Conservation (phyloP, 2,888 invertebrate species). For the Pseudococcus jackbeardsleyi region DNA sequence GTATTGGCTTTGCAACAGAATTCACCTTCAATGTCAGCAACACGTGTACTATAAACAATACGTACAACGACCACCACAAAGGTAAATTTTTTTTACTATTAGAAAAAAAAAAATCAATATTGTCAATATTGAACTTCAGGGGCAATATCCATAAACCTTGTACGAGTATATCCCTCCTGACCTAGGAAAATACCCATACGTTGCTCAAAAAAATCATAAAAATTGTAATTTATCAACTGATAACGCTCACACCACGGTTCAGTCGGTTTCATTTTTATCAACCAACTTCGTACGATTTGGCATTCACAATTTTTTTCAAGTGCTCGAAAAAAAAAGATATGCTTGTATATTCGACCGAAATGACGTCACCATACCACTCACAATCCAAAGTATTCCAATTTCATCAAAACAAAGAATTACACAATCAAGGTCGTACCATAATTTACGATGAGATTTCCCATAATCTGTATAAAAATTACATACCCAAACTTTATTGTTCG, state of each 20-base stretch:
- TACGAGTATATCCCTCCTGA: background rate
- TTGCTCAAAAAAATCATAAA: background rate
- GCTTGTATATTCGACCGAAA: background rate
- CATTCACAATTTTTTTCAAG: background rate
- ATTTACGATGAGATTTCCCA: background rate
- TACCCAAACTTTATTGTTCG: background rate
- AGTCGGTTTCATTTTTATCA: background rate
- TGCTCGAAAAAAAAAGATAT: background rate
- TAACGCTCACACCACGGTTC: background rate
- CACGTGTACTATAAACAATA: too few relatives aligned
- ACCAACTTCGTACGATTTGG: background rate
- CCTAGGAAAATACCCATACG: slow-evolving; percentile 2
- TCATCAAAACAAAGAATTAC: slow-evolving; percentile 18
- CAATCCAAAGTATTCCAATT: background rate
- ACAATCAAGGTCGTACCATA: background rate
- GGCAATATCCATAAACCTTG: background rate
- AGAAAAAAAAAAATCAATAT: background rate
- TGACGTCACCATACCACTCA: background rate
- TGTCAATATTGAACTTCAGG: background rate
- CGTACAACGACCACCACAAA: background rate
- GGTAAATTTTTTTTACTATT: background rate
- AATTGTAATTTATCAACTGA: background rate
- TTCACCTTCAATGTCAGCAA: too few relatives aligned
- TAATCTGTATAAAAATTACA: background rate
- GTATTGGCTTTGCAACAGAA: too few relatives aligned